phyloP scores from a whole-genome alignment of 92 coral and sea anemone species.

The Palythoa heliodiscus region DNA sequence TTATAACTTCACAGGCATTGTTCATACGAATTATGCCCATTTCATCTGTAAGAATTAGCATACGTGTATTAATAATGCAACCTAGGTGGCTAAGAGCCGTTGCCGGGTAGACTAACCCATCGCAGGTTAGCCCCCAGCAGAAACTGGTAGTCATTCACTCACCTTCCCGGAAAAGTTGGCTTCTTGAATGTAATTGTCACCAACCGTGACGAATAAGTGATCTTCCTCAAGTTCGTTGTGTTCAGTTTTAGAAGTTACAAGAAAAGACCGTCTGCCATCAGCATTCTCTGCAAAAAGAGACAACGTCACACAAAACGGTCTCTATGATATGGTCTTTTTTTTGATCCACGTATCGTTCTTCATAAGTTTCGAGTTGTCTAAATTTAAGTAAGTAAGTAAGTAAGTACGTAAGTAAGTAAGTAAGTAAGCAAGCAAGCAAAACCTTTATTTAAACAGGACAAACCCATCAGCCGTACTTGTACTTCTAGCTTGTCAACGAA shows the following conservation, averaged over 20 bases:
- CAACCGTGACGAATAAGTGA: conserved; percentile 17
- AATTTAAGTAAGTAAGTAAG: no score
- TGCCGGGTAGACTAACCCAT: no score
- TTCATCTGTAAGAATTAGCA: no score
- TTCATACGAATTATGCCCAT: no score
- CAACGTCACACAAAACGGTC: not conserved
- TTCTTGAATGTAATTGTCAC: conserved; percentile 14
- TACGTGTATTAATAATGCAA: no score
- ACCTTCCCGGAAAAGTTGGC: conserved; percentile 28
- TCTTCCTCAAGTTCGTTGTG: conserved; percentile 9
- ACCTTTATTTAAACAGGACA: no score
- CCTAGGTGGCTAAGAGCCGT: no score
- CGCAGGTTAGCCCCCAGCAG: not conserved
- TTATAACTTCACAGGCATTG: not conserved
- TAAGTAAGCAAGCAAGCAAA: no score
- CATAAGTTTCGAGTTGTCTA: not conserved
- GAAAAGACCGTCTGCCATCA: conserved; percentile 8
- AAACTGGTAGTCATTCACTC: not conserved
- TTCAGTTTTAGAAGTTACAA: conserved; percentile 5
- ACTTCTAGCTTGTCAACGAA: no score
- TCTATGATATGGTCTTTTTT: not conserved
- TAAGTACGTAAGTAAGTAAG: no score
- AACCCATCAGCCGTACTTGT: no score
- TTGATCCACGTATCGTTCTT: not conserved
- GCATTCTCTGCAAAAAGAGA: conserved; percentile 21